Conservation (phyloP, 2,113 vertebrate genomes). For the Pyxicephalus adspersus region DNA sequence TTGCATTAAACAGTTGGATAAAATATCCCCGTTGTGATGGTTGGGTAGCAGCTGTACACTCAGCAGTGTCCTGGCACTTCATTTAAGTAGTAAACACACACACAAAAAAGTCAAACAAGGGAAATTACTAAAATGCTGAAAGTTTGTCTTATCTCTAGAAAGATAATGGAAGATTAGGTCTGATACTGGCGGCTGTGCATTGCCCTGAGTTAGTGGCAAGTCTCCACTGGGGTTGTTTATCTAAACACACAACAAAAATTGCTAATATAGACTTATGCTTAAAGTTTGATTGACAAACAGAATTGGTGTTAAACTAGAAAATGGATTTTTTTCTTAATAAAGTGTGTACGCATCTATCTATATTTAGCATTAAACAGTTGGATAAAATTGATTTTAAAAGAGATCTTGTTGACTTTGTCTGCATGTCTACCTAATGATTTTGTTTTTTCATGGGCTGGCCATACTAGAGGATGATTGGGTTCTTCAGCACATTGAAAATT, state of each 20-base stretch:
- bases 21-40: slow-evolving; percentile 51
- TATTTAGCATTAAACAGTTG: too few species aligned
- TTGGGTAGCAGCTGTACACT: slow-evolving; percentile 53
- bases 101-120: slow-evolving; percentile 30
- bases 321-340: not conserved
- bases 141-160: slow-evolving; percentile 46
- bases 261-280: slow-evolving; percentile 3
- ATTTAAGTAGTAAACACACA: slow-evolving; percentile 46
- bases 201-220: slow-evolving; percentile 28
- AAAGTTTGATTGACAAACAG: not conserved
- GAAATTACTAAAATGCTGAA: slow-evolving; percentile 48
- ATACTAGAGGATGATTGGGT: not conserved
- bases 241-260: slow-evolving; percentile 47
- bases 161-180: slow-evolving; percentile 42
- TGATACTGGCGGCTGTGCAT: slow-evolving; percentile 5
- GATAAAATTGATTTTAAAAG: too few species aligned
- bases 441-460: not conserved
- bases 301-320: not conserved
- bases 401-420: too few species aligned
- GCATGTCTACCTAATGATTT: not conserved
- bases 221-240: slow-evolving; percentile 47
- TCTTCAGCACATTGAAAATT: too few species aligned
- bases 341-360: not conserved
- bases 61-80: slow-evolving; percentile 55
- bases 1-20: slow-evolving; percentile 53